A percentile compares a stretch with the other conserved stretches of the same genome.
Evolutionary conservation across 2,888 invertebrate species (phyloP).

Genomic region (Desoria tigrina): DNA sequence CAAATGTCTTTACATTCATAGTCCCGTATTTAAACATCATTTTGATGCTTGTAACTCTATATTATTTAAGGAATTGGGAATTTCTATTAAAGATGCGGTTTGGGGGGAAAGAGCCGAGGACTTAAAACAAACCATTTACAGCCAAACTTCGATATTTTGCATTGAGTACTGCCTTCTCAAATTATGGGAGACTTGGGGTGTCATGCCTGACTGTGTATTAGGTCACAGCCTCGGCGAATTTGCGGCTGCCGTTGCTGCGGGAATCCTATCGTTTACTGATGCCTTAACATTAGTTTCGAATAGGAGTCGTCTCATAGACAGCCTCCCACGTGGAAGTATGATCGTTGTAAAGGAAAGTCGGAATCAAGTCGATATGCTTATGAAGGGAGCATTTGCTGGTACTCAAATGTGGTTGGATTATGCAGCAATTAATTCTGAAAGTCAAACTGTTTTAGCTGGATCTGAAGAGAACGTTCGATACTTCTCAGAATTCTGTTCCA

Average conservation of each 20-base stretch:
- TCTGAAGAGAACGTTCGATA: conserved; percentile 17
- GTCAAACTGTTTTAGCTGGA: conserved; percentile 40
- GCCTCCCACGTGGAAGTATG: conserved; percentile 29
- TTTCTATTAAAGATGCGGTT: conserved; percentile 24
- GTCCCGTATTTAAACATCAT: conserved; percentile 29
- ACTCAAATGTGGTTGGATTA: conserved; percentile 29
- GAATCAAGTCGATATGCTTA: background rate
- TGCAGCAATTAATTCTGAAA: conserved; percentile 39
- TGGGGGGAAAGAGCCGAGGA: conserved; percentile 25
- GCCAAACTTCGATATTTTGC: conserved; percentile 45
- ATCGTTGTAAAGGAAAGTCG: conserved; percentile 30
- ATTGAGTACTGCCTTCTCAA: conserved; percentile 36
- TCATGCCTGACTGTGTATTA: conserved; percentile 37
- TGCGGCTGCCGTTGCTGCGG: conserved; percentile 37
- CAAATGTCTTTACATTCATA: conserved; percentile 24
- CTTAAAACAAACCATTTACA: conserved; percentile 30
- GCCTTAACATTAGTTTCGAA: conserved; percentile 36
- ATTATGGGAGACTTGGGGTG: conserved; percentile 36
- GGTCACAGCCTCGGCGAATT: conserved; percentile 45
- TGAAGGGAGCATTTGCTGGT: background rate
- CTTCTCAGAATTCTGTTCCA: conserved; percentile 23
- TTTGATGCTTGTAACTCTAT: conserved; percentile 31
- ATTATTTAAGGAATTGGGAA: conserved; percentile 16
- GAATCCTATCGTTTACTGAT: conserved; percentile 31
- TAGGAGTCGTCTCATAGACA: conserved; percentile 37